phyloP scores from a whole-genome alignment of 2,888 invertebrate genomes.

The Trissolcus brochymenae region DNA sequence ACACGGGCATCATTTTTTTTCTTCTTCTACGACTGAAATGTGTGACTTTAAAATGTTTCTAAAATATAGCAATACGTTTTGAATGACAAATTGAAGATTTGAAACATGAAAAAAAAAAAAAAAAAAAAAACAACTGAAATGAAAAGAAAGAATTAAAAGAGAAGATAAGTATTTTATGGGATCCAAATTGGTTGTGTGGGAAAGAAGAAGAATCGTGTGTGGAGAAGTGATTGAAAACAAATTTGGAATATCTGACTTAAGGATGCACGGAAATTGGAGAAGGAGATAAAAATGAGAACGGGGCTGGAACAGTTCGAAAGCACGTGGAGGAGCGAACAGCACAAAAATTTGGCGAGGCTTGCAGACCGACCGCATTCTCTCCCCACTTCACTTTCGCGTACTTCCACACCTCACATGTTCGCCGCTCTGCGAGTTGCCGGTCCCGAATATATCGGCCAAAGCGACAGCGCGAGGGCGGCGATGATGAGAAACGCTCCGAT shows the following conservation, averaged over 20 bases:
- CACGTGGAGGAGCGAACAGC: slow-evolving; percentile 57
- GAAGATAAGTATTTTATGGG: neutral
- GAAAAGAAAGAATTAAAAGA: too few relatives aligned
- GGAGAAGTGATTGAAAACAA: slow-evolving; percentile 44
- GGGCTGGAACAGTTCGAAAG: slow-evolving; percentile 43
- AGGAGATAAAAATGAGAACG: slow-evolving; percentile 52
- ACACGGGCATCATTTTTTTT: too few relatives aligned
- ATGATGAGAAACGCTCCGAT: slow-evolving; percentile 45
- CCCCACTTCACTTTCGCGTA: slow-evolving; percentile 55
- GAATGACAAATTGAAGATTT: too few relatives aligned
- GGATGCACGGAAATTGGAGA: slow-evolving; percentile 47
- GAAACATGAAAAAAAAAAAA: too few relatives aligned
- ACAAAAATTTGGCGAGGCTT: slow-evolving; percentile 58
- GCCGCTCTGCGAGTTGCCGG: slow-evolving; percentile 55
- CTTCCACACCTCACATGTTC: slow-evolving; percentile 58
- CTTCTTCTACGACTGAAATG: too few relatives aligned
- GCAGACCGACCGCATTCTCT: slow-evolving; percentile 58
- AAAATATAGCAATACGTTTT: too few relatives aligned
- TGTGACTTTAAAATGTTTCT: too few relatives aligned
- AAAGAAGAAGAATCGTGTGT: slow-evolving; percentile 4
- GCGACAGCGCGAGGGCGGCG: slow-evolving; percentile 57
- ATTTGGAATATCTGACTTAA: slow-evolving; percentile 45
- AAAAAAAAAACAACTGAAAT: too few relatives aligned
- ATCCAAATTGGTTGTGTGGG: slow-evolving; percentile 1
- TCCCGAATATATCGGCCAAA: slow-evolving; percentile 49